Evolutionary conservation across 2,113 vertebrate genomes (phyloP).

Genomic region (Vulpes ferrilata): DNA sequence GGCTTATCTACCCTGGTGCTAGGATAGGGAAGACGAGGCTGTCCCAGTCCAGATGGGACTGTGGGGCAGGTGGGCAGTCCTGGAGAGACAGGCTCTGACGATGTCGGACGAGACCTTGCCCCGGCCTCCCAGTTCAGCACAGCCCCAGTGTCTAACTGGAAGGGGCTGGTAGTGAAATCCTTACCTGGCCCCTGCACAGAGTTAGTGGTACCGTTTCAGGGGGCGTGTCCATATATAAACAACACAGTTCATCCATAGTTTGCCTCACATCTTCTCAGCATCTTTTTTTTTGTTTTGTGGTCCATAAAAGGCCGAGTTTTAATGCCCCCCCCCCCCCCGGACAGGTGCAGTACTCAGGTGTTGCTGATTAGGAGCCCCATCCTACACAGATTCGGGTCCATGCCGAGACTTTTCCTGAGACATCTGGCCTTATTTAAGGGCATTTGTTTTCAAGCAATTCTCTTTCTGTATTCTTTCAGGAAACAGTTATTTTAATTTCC

Average conservation of each 20-base stretch:
- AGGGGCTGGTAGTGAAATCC: neutral
- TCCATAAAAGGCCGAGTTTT: neutral
- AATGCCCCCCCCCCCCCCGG: neutral
- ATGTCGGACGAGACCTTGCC: too few relatives aligned
- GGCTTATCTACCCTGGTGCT: neutral
- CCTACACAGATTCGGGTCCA: too few relatives aligned
- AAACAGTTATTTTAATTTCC: neutral
- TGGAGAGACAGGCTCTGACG: rapidly evolving
- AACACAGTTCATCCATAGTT: rapidly evolving
- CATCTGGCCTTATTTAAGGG: neutral
- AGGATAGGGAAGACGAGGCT: neutral
- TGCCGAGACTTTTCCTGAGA: neutral
- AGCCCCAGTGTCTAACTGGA: neutral
- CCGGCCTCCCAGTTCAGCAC: neutral
- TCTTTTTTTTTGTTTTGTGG: neutral
- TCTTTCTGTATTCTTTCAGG: neutral
- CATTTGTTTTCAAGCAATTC: neutral
- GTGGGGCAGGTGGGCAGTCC: neutral
- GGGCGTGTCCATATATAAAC: neutral
- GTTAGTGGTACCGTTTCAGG: neutral
- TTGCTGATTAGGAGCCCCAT: too few relatives aligned
- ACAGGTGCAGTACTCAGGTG: neutral
- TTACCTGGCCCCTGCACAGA: neutral
- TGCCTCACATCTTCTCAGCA: neutral
- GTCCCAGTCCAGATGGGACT: neutral